These are phyloP conservation scores for Synanthedon formicaeformis DNA, from an alignment of 2,888 invertebrate species.

Conservation along the genomic window DNA sequence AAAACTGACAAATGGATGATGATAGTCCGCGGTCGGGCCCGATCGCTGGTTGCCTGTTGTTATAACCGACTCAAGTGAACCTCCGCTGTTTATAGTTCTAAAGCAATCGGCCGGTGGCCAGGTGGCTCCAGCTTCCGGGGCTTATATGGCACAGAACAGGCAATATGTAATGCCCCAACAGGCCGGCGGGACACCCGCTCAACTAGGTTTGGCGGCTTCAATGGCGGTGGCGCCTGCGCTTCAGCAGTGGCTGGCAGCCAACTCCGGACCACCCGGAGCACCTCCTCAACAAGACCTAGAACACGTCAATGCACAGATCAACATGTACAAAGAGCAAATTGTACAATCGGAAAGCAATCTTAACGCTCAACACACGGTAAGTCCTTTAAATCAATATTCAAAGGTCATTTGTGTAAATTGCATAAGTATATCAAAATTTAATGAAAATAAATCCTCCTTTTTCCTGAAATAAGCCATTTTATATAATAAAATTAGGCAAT, in stretches of 20 bases:
- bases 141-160: slow-evolving; percentile 70
- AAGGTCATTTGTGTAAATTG: slow-evolving; percentile 1
- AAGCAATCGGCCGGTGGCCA: slow-evolving; percentile 76
- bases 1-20: slow-evolving; percentile 28
- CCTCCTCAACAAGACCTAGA: slow-evolving; percentile 50
- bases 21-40: slow-evolving; percentile 38
- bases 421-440: neutral
- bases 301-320: slow-evolving; percentile 81
- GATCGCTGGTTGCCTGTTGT: slow-evolving; percentile 52
- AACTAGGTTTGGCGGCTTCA: slow-evolving; percentile 66
- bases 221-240: slow-evolving; percentile 62
- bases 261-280: slow-evolving; percentile 32
- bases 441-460: neutral
- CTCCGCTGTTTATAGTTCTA: slow-evolving; percentile 78
- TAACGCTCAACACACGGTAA: slow-evolving; percentile 92
- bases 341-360: slow-evolving; percentile 96
- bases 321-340: slow-evolving; percentile 89
- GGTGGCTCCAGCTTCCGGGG: slow-evolving; percentile 63
- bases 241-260: slow-evolving; percentile 58
- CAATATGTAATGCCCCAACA: slow-evolving; percentile 72
- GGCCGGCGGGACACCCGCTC: slow-evolving; percentile 67
- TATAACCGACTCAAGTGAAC: slow-evolving; percentile 64
- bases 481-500: too few species aligned
- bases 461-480: neutral
- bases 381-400: slow-evolving; percentile 18